Conservation (phyloP, 2,113 vertebrate species). For the Patagioenas fasciata region DNA sequence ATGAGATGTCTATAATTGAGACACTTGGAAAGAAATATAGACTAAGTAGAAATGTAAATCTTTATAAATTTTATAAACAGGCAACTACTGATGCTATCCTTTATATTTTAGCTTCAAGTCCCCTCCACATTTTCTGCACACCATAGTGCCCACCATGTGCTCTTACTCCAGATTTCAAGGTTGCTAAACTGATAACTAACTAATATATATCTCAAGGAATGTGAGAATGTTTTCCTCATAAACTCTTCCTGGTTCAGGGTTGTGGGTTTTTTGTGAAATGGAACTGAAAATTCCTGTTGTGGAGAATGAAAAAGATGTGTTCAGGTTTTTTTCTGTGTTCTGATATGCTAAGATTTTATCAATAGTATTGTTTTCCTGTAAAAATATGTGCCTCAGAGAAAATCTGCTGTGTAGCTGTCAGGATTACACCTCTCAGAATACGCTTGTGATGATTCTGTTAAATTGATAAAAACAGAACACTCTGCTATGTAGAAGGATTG, state of each 20-base stretch:
- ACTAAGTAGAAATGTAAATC: conserved; percentile 58
- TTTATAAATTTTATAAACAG: conserved; percentile 57
- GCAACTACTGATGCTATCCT: conserved; percentile 38
- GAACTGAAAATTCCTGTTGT: conserved; percentile 17
- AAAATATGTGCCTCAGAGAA: conserved; percentile 70
- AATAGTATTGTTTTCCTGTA: conserved; percentile 75
- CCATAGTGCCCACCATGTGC: background rate
- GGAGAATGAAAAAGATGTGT: conserved; percentile 61
- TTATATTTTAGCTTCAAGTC: conserved; percentile 34
- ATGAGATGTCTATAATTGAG: conserved; percentile 53
- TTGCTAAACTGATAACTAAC: conserved; percentile 37
- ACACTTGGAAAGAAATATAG: conserved; percentile 68
- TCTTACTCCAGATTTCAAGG: background rate
- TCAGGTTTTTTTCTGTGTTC: conserved; percentile 63
- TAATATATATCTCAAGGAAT: conserved; percentile 35
- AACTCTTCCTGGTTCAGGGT: background rate
- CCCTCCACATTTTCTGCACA: conserved; percentile 36
- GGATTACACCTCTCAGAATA: conserved; percentile 75
- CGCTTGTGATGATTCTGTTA: conserved; percentile 71
- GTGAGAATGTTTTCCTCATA: conserved; percentile 43
- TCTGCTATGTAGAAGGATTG: conserved; percentile 56
- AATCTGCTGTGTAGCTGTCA: conserved; percentile 69
- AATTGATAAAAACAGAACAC: conserved; percentile 70
- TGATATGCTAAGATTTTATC: conserved; percentile 76
- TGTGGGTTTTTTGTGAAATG: conserved; percentile 5